A percentile compares a stretch with the other conserved stretches of the same genome.
Evolutionary conservation across 2,888 invertebrate genomes (phyloP).

Genomic region (Drosophila meridionalis): DNA sequence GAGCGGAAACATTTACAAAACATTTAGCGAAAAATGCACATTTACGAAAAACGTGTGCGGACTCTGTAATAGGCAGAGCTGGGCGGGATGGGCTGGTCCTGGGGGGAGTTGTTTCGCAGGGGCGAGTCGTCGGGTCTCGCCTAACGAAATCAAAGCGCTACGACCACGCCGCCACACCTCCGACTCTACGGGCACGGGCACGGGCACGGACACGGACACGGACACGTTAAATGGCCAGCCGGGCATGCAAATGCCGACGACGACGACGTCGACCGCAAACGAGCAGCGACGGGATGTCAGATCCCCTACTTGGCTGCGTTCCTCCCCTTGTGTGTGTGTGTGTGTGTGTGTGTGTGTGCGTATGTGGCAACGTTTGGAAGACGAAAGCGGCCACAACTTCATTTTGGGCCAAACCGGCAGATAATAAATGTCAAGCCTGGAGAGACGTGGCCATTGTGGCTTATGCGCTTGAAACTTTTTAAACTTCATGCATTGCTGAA

Average conservation of each 20-base stretch:
- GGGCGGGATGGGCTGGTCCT: neutral
- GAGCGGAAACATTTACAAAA: conserved; percentile 80
- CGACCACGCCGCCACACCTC: conserved; percentile 15
- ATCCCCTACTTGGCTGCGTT: conserved; percentile 25
- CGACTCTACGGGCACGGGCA: conserved; percentile 30
- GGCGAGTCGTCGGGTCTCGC: conserved; percentile 19
- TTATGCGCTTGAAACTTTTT: conserved; percentile 74
- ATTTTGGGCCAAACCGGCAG: conserved; percentile 64
- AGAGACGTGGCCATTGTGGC: conserved; percentile 80
- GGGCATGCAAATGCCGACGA: conserved; percentile 69
- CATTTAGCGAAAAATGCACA: conserved; percentile 81
- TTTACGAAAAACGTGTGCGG: conserved; percentile 75
- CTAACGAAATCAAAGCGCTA: conserved; percentile 66
- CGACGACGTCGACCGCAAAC: conserved; percentile 59
- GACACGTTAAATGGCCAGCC: conserved; percentile 59
- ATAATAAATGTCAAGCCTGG: conserved; percentile 78
- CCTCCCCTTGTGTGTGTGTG: neutral
- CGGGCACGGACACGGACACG: conserved; percentile 7
- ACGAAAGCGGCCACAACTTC: conserved; percentile 54
- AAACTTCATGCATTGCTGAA: conserved; percentile 73
- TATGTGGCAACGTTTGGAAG: conserved; percentile 43
- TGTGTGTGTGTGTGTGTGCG: conserved; percentile 30
- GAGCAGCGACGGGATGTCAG: conserved; percentile 57
- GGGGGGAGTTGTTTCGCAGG: neutral
- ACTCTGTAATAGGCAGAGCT: conserved; percentile 59